Conservation (phyloP, 2,113 vertebrate species). For the Colossoma macropomum region DNA sequence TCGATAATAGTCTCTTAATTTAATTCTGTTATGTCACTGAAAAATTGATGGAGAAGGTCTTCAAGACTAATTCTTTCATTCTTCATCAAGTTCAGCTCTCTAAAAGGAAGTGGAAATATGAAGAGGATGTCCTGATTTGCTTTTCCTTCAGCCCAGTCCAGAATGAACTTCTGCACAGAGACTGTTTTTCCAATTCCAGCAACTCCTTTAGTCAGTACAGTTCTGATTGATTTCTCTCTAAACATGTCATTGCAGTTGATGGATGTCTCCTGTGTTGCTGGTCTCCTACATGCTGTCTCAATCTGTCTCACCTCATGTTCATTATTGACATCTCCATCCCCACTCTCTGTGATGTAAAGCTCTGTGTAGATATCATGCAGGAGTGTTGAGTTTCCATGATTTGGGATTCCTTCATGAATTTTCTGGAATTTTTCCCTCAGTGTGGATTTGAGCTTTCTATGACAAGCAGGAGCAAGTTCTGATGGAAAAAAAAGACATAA, state of each 20-base stretch:
- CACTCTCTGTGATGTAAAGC: slow-evolving; percentile 57
- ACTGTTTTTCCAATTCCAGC: background rate
- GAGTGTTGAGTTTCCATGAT: background rate
- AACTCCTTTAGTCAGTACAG: background rate
- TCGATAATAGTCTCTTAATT: background rate
- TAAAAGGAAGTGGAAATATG: background rate
- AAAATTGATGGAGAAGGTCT: background rate
- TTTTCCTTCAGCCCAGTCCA: background rate
- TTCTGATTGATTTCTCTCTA: background rate
- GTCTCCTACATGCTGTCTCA: background rate
- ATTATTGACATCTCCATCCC: slow-evolving; percentile 20
- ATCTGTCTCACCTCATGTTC: slow-evolving; percentile 53
- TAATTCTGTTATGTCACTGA: background rate
- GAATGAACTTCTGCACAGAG: background rate
- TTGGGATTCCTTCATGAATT: background rate
- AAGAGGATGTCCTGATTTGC: background rate
- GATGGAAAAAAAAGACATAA: background rate
- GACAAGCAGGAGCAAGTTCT: background rate
- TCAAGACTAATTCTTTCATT: background rate
- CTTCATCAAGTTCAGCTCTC: background rate
- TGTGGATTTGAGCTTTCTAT: background rate
- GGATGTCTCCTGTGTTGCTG: background rate
- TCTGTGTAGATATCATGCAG: slow-evolving; percentile 55
- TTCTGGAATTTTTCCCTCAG: background rate
- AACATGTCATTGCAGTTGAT: background rate